These are phyloP conservation scores for Podarcis cretensis DNA, from an alignment of 2,113 vertebrate genomes.

Conservation along the genomic window DNA sequence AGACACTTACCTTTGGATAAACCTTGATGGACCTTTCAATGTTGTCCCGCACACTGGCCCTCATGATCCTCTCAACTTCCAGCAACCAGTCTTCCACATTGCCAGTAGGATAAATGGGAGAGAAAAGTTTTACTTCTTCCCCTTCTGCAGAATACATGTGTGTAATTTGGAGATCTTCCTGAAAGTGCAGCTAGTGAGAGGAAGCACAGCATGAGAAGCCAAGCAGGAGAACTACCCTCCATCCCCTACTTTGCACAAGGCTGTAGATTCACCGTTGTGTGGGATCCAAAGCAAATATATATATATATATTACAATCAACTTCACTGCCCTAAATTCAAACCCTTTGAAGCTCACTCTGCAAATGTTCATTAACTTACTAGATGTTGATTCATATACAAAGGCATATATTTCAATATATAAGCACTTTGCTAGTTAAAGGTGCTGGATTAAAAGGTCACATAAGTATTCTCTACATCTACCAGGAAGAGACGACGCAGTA, in stretches of 20 bases:
- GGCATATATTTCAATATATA: neutral
- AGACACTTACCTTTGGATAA: conserved; percentile 80
- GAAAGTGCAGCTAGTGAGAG: conserved; percentile 84
- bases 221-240: conserved; percentile 13
- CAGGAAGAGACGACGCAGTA: conserved; percentile 39
- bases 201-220: conserved; percentile 23
- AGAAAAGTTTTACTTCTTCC: conserved; percentile 85
- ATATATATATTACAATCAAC: no score
- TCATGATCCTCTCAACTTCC: conserved; percentile 90
- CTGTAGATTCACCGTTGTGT: neutral
- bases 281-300: neutral
- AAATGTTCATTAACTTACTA: neutral
- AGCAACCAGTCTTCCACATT: conserved; percentile 91
- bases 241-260: neutral
- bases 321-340: neutral
- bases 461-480: conserved; percentile 46
- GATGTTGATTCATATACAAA: neutral
- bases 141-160: conserved; percentile 92
- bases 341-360: neutral
- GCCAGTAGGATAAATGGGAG: conserved; percentile 79
- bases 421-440: neutral
- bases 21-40: conserved; percentile 81
- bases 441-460: conserved; percentile 15
- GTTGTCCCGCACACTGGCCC: conserved; percentile 83
- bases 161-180: conserved; percentile 90